phyloP scores from a whole-genome alignment of 2,888 invertebrate genomes.

The Matsumyia berberina region DNA sequence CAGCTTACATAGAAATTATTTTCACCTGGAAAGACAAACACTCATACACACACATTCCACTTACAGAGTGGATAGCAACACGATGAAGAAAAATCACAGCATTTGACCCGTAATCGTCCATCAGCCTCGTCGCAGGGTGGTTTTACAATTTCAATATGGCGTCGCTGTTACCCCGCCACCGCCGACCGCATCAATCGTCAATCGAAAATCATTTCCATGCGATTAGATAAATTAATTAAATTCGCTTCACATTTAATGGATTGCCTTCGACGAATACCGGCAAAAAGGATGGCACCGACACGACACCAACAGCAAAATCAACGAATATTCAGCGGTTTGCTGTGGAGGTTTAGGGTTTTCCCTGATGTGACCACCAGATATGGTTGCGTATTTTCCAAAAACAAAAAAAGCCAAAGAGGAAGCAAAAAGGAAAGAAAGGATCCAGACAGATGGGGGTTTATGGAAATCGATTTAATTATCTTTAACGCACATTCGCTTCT shows the following conservation, averaged over 20 bases:
- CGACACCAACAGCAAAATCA: constrained; percentile 18
- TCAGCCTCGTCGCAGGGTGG: not conserved
- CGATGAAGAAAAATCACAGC: constrained; percentile 3
- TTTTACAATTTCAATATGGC: constrained; percentile 38
- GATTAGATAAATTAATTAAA: constrained; percentile 68
- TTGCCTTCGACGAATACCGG: constrained; percentile 32
- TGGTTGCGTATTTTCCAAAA: not conserved
- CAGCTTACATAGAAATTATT: constrained; percentile 6
- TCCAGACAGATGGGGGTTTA: constrained; percentile 7
- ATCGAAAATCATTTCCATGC: constrained; percentile 66
- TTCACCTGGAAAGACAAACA: constrained; percentile 24
- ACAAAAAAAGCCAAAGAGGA: not conserved
- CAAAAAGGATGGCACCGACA: constrained; percentile 12
- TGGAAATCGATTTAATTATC: constrained; percentile 52
- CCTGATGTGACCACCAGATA: constrained; percentile 18
- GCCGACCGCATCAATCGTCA: constrained; percentile 45
- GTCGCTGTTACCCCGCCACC: not conserved
- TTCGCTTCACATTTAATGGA: constrained; percentile 51
- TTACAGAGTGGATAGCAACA: not conserved
- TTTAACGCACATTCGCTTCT: constrained; percentile 25
- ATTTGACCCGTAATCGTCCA: constrained; percentile 4
- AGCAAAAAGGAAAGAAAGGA: not conserved
- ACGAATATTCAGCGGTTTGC: constrained; percentile 1
- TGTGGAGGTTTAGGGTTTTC: not conserved
- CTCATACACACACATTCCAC: not conserved